Evolutionary conservation across 2,797 vertebrate species (phyloP), one percentile per base, ranked within the genome.

Genomic region (Alectoris magna): DNA sequence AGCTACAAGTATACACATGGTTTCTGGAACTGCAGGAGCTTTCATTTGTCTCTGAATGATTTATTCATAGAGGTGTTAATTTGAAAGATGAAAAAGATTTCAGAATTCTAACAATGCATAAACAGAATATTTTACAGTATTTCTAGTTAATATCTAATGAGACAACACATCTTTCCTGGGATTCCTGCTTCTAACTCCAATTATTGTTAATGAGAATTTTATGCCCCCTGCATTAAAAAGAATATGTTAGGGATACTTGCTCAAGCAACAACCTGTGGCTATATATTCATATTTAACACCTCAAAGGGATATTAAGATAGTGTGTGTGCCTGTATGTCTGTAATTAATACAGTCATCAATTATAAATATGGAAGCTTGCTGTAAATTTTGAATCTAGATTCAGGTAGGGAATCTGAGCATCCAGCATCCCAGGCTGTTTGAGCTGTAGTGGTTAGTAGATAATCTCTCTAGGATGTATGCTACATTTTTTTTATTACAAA

Each of bases 141-240:
- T 88, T 91, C 55, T 68, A 69, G 85, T 94, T 93, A 96, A 89
- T 91, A 91, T 70, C 76, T 95, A 92, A 89, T 94, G 75, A 93
- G 87, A 75, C 8, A 95, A 81, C 63, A 51, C 39, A 67, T 69
- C 39, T n/a, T 95, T 90, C 88, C 81, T 85, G 72, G 82, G 79
- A 85, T 94, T 89, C 59, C 39, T 85, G 29, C 44, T 94, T 94
- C 80, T 84, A 87, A 77, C 56, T 89, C 46, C 81, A 93, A 0
- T 96, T 94, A 93, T 39, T 71, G 53, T 69, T 95, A 90, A 95
- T 96, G 85, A 94, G 85, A 84, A 87, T 93, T 91, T 82, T 87
- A 87, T 82, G 71, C 43, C 68, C 48, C 63, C 71, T 86, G 44
- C 86, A 71, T 91, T 92, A 84, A 84, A 84, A 94, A 29, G 31